Base-by-base conservation (phyloP, 1,140 invertebrate genomes). In the Aphaenogaster ashmeadi region DNA sequence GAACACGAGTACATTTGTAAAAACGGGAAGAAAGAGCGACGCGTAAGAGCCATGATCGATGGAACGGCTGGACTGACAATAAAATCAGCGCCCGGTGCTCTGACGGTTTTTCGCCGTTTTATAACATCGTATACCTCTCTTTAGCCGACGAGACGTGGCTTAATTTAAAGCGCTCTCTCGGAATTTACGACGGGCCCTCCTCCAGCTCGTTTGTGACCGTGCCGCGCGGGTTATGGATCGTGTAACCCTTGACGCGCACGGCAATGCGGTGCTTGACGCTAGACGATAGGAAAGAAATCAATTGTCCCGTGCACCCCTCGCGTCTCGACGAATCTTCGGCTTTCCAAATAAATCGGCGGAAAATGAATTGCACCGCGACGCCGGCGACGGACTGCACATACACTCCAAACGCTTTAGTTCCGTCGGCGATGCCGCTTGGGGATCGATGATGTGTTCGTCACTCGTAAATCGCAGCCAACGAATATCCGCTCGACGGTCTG, bases 211-310 rank as follows among this genome's bases (percentile, higher is more conserved):
- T 86, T 85, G 84, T 69, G 50, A 38, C 27, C 56, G 78, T 62
- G 84, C 79, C 36, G 60, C 1, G 54, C 79, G 44, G 79, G 78
- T 91, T 89, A 91, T 91, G 69, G 84, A 91, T 91, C 84, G 90
- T 75, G 89, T 89, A 87, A 90, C 62, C 78, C 60, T 89, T 84
- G 83, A 89, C 87, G 81, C 60, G 64, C 86, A 44, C 56, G 56
- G 69, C 50, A 77, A 85, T 36, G 71, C 7, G 88, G 36, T 18
- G 27, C 21, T 80, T 33, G 71, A 64, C 44, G 21, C 47, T 33
- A 27, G 54, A 2, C 21, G 50, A 80, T 21, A 62, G 83, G n/a
- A 50, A 66, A 89, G 85, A 90, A 91, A 91, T 91, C 89, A 90
- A 90, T 91, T 79, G 87, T 85, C 64, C 66, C 78, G 66, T 52